These are phyloP conservation scores for Epinephelus fuscoguttatus DNA, from an alignment of 2,113 vertebrate genomes.

Conservation along the genomic window DNA sequence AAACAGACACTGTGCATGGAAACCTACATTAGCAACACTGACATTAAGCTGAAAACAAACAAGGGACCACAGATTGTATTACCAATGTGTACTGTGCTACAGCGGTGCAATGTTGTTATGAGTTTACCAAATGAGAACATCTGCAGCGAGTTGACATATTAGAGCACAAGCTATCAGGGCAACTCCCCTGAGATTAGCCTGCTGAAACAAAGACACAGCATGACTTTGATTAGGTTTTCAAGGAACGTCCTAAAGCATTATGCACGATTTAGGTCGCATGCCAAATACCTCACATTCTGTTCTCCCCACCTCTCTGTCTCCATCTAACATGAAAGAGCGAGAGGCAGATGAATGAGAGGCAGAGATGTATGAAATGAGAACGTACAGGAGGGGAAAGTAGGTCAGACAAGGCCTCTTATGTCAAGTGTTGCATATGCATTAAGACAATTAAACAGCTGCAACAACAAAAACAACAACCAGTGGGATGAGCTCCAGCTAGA, in stretches of 20 bases:
- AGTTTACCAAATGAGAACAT: constrained; percentile 28
- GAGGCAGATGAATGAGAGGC: not conserved
- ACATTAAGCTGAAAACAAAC: constrained; percentile 27
- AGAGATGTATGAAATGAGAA: constrained; percentile 33
- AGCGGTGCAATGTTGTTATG: not conserved
- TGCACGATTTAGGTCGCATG: not conserved
- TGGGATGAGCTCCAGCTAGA: not conserved
- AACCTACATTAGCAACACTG: not conserved
- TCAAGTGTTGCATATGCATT: constrained; percentile 21
- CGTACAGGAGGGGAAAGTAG: constrained; percentile 44
- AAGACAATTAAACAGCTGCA: constrained; percentile 31
- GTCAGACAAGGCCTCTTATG: constrained; percentile 38
- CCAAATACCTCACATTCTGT: constrained; percentile 24
- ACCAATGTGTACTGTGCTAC: not conserved
- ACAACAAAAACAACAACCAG: not conserved
- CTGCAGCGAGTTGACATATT: not conserved
- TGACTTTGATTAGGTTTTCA: constrained; percentile 35
- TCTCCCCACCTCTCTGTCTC: not conserved
- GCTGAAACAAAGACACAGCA: not conserved
- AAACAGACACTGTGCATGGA: not conserved
- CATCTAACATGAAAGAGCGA: not conserved
- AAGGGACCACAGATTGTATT: not conserved
- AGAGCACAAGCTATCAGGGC: not conserved
- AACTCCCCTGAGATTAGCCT: constrained; percentile 2
- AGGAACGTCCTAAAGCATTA: constrained; percentile 13